Evolutionary conservation across 1,140 invertebrate species (phyloP).

Genomic region (Geopemphigus sp.): DNA sequence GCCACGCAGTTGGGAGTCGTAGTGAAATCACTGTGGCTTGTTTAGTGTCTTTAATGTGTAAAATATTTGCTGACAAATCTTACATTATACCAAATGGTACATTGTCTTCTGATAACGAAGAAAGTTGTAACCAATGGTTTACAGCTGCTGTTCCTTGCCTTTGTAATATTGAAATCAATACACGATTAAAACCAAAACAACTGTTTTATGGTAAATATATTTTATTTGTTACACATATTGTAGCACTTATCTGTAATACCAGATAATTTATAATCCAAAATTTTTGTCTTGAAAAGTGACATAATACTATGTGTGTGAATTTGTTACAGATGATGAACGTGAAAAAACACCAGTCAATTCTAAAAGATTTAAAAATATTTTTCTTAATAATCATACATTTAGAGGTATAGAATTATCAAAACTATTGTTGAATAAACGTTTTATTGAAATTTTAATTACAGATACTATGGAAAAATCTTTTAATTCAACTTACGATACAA

Average conservation of each 20-base stretch:
- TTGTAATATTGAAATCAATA: slow-evolving; percentile 9
- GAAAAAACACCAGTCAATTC: background rate
- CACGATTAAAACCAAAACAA: slow-evolving; percentile 27
- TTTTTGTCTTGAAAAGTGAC: no score
- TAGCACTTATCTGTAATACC: no score
- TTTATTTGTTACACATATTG: no score
- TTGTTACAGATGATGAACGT: background rate
- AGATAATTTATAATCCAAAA: background rate
- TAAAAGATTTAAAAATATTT: slow-evolving; percentile 3
- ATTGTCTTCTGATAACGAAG: slow-evolving; percentile 6
- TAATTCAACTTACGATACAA: background rate
- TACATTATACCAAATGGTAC: background rate
- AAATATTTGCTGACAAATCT: background rate
- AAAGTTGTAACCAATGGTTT: slow-evolving; percentile 36
- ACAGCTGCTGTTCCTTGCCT: background rate
- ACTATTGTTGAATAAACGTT: background rate
- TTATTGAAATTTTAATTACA: background rate
- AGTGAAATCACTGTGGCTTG: slow-evolving; percentile 30
- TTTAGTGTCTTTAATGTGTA: background rate
- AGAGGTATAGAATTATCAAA: background rate
- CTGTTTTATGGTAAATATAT: slow-evolving; percentile 18
- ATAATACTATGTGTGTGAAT: background rate
- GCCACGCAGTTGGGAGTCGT: slow-evolving; percentile 1
- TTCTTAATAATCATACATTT: background rate
- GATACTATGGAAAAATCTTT: background rate